Percentiles rank a stretch among this genome's conserved stretches.
Evolutionary conservation across 2,113 vertebrate genomes (phyloP).

Genomic region (Cromileptes altivelis): DNA sequence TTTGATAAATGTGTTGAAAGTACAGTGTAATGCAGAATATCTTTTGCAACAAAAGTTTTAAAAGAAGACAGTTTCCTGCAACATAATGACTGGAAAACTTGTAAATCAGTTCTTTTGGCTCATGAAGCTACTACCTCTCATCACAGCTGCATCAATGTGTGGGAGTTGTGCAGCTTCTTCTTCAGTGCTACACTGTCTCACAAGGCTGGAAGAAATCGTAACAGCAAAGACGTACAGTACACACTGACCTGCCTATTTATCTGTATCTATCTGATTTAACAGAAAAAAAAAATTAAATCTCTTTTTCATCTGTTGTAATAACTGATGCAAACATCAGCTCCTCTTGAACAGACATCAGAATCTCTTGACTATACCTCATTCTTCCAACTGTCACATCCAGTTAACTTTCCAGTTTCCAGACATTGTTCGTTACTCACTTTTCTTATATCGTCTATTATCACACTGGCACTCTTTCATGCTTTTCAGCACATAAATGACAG

Average conservation of each 20-base stretch:
- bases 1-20: too few species aligned
- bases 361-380: neutral
- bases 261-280: neutral
- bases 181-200: neutral
- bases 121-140: too few species aligned
- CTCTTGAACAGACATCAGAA: neutral
- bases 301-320: neutral
- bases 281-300: neutral
- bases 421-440: neutral
- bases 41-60: neutral
- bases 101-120: neutral
- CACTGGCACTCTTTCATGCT: neutral
- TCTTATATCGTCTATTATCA: neutral
- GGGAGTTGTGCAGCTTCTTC: neutral
- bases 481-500: conserved; percentile 2
- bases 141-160: neutral
- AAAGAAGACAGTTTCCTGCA: neutral
- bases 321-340: neutral
- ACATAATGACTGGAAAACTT: neutral
- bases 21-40: too few species aligned
- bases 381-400: neutral
- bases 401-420: neutral
- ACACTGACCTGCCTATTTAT: neutral
- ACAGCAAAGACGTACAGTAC: neutral
- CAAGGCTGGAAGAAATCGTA: neutral